Percentiles rank a stretch among this genome's conserved stretches.
Evolutionary conservation across 2,888 invertebrate genomes (phyloP).

Genomic region (Catocala nupta): DNA sequence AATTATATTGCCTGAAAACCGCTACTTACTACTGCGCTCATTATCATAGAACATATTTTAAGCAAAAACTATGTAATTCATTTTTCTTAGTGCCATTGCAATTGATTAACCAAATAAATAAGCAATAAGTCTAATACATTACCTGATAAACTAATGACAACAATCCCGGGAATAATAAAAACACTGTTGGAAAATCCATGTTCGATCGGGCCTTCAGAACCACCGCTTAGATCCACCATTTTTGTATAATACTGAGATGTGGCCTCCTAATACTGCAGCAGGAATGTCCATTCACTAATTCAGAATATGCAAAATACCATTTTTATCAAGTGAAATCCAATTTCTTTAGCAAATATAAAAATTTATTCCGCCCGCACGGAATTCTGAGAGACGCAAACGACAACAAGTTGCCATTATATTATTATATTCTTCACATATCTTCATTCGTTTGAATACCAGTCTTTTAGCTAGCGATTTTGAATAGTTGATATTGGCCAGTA

Average conservation of each 20-base stretch:
- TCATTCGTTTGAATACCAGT: too few relatives aligned
- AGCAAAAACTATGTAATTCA: slow-evolving; percentile 1
- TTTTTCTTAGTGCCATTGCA: neutral
- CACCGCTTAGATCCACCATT: slow-evolving; percentile 95
- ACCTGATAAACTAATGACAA: slow-evolving; percentile 93
- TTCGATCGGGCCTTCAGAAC: slow-evolving; percentile 93
- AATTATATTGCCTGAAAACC: too few relatives aligned
- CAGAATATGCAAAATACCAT: slow-evolving; percentile 19
- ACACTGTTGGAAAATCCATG: slow-evolving; percentile 96
- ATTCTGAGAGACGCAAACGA: slow-evolving; percentile 33
- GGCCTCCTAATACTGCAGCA: slow-evolving; percentile 35
- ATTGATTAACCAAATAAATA: neutral
- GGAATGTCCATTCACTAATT: slow-evolving; percentile 23
- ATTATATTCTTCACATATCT: too few relatives aligned
- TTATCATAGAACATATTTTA: neutral
- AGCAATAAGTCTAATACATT: slow-evolving; percentile 59
- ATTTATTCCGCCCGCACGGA: slow-evolving; percentile 17
- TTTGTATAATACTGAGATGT: slow-evolving; percentile 68
- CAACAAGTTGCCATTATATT: slow-evolving; percentile 31
- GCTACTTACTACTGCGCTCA: neutral
- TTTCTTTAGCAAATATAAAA: slow-evolving; percentile 10
- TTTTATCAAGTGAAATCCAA: slow-evolving; percentile 6
- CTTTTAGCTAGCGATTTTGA: too few relatives aligned
- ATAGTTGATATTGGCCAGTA: too few relatives aligned
- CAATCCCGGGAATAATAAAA: slow-evolving; percentile 94